Evolutionary conservation across 2,888 invertebrate genomes (phyloP), one percentile per base, ranked within the genome.

Genomic region (Lysandra coridon): DNA sequence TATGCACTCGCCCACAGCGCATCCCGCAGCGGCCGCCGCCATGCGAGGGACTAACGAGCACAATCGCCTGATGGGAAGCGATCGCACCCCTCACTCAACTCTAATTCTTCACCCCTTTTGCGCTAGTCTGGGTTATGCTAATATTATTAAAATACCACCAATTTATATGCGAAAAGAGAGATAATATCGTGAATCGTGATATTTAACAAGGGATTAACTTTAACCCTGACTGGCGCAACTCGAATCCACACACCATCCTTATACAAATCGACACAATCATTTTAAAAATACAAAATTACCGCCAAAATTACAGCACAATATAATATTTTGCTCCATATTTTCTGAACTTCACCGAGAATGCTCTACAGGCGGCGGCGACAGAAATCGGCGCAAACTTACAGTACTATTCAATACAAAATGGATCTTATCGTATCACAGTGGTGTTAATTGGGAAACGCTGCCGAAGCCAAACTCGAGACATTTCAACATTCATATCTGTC

Each of bases 401-500:
- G 10, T 30, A 30, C 44, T 75, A 75, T 75, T 75, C 75, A 49
- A 49, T 75, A 75, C 49, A 75, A 75, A 75, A 75, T 49, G 75
- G 44, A 69, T 75, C 49, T 75, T 75, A 75, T 49, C 75, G 30
- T 75, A 75, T 75, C 75, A 75, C 75, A 75, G 49, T 49, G 53
- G 44, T 75, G 44, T 75, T 30, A 49, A 75, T 75, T 49, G 75
- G 75, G 49, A 49, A 49, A 75, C 69, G 37, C 30, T 75, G 49
- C 75, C 75, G 75, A 23, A 75, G 23, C 49, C 44, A 3, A 49
- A 30, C 23, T 10, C 12, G 30, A 44, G 12, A 75, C 14, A 69
- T 33, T 69, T 69, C 69, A 69, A 69, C 69, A 69, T 37, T 37
- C 64, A 30, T 33, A 69, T 37, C 14, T 14, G 33, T 33, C 33